phyloP scores from a whole-genome alignment of 2,113 vertebrate genomes.

The Rhinogobius similis region DNA sequence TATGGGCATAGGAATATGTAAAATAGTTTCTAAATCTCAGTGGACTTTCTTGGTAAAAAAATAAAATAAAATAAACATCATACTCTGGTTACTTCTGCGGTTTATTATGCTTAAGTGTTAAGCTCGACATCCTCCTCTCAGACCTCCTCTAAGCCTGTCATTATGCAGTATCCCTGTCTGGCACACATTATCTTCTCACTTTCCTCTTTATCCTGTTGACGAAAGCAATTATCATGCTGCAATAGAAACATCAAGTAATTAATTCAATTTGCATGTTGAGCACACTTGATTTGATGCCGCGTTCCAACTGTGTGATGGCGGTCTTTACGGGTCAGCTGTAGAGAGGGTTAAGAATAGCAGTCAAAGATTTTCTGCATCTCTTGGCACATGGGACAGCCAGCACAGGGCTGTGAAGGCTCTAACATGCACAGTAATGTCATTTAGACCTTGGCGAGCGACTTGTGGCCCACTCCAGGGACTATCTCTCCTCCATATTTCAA shows the following conservation, averaged over 20 bases:
- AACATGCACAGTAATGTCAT: constrained; percentile 76
- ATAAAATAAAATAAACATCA: too few species aligned
- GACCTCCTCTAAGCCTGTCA: constrained; percentile 69
- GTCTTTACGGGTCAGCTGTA: constrained; percentile 64
- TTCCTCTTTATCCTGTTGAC: constrained; percentile 80
- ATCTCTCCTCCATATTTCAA: constrained; percentile 60
- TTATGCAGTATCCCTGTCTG: constrained; percentile 61
- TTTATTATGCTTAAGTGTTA: neutral
- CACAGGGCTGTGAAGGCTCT: constrained; percentile 69
- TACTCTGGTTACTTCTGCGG: too few species aligned
- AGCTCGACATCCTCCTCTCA: constrained; percentile 40
- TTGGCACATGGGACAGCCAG: constrained; percentile 69
- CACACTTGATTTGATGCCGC: constrained; percentile 83
- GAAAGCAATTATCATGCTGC: constrained; percentile 82
- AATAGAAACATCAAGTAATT: constrained; percentile 90
- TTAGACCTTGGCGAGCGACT: constrained; percentile 77
- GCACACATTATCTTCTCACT: constrained; percentile 73
- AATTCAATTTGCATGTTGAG: constrained; percentile 88
- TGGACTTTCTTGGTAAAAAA: too few species aligned
- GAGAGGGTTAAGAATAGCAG: constrained; percentile 70
- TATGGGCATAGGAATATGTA: too few species aligned
- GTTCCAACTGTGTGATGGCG: constrained; percentile 69
- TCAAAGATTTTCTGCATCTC: constrained; percentile 67
- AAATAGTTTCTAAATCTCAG: too few species aligned
- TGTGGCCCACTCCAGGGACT: constrained; percentile 68